Conservation (phyloP, 2,797 vertebrate genomes). For the Gallinago nigripennis region DNA sequence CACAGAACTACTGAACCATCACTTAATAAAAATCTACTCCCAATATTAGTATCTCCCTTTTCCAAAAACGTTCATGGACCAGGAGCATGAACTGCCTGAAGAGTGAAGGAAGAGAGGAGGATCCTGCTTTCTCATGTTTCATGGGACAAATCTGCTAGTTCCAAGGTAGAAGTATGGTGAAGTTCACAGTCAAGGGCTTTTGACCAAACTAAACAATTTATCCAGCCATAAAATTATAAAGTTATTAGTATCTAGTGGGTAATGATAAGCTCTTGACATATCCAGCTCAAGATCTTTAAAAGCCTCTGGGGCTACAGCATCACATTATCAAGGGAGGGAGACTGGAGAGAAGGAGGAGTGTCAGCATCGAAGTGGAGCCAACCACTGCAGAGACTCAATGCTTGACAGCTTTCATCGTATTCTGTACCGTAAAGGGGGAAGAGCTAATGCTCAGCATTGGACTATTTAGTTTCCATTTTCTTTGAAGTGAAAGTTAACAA, state of each 20-base stretch:
- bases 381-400: not conserved
- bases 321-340: not conserved
- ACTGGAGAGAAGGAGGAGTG: not conserved
- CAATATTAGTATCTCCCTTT: not conserved
- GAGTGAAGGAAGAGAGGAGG: not conserved
- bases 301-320: not conserved
- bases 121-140: not conserved
- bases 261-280: not conserved
- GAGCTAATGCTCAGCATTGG: not conserved
- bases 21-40: not conserved
- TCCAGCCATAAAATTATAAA: not conserved
- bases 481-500: not conserved
- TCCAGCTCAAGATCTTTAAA: not conserved
- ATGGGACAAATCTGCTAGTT: not conserved
- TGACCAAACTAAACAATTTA: not conserved
- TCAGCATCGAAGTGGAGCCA: not conserved
- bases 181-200: not conserved
- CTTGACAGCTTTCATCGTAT: not conserved
- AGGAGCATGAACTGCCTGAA: not conserved
- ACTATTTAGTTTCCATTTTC: not conserved
- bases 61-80: not conserved
- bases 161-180: not conserved
- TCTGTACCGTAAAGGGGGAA: not conserved
- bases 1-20: not conserved
- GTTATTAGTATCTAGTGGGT: not conserved